phyloP scores from a whole-genome alignment of 2,113 vertebrate species.

The Lates calcarifer region DNA sequence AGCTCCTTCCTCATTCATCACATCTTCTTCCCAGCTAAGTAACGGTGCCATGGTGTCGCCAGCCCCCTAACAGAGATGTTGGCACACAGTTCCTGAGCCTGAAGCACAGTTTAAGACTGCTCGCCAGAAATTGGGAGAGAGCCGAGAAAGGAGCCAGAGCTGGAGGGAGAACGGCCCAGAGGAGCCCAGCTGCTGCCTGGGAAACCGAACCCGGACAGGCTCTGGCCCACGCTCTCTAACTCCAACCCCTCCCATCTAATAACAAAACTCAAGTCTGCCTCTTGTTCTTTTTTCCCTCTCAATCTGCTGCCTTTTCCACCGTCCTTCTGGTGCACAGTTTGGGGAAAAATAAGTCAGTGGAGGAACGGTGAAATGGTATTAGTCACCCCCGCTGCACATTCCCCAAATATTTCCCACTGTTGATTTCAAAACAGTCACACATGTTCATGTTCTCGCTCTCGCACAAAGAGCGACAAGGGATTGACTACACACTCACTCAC shows the following conservation, averaged over 20 bases:
- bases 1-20: constrained; percentile 42
- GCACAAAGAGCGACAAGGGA: constrained; percentile 15
- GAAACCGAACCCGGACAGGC: constrained; percentile 70
- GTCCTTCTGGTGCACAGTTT: constrained; percentile 48
- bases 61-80: constrained; percentile 41
- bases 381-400: constrained; percentile 57
- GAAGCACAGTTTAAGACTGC: constrained; percentile 46
- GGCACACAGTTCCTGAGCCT: constrained; percentile 42
- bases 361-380: constrained; percentile 41
- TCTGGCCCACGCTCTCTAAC: constrained; percentile 67
- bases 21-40: constrained; percentile 31
- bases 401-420: constrained; percentile 65
- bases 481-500: constrained; percentile 11
- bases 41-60: constrained; percentile 46
- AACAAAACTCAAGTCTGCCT: constrained; percentile 51
- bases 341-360: constrained; percentile 45
- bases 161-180: constrained; percentile 59
- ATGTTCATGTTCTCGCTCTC: constrained; percentile 62
- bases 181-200: constrained; percentile 75
- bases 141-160: constrained; percentile 58
- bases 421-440: constrained; percentile 65
- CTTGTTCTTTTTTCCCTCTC: constrained; percentile 34
- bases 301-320: constrained; percentile 38
- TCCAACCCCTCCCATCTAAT: constrained; percentile 60
- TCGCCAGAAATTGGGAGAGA: constrained; percentile 39